Evolutionary conservation across 2,888 invertebrate species (phyloP).

Genomic region (Dendrolimus houi): DNA sequence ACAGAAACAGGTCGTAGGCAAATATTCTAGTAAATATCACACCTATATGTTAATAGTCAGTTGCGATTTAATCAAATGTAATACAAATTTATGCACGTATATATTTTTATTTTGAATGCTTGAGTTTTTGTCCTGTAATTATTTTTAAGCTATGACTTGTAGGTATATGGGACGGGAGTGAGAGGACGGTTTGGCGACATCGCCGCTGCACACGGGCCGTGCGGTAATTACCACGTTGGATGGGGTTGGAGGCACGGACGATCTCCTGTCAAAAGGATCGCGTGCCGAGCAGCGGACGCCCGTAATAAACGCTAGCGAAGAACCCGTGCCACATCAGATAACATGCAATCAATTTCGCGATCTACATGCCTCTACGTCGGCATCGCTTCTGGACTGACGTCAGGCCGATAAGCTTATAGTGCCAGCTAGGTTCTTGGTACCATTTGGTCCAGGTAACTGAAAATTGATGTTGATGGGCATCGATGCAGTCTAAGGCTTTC

Average conservation of each 20-base stretch:
- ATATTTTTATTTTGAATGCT: too few relatives aligned
- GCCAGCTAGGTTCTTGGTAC: conserved; percentile 66
- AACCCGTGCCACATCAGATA: conserved; percentile 73
- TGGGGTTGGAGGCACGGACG: conserved; percentile 55
- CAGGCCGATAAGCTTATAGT: conserved; percentile 62
- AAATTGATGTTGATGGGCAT: background rate
- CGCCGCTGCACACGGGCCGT: conserved; percentile 60
- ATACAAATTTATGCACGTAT: too few relatives aligned
- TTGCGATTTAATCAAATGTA: too few relatives aligned
- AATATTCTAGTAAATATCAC: too few relatives aligned
- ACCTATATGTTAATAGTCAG: too few relatives aligned
- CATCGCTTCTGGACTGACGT: conserved; percentile 69
- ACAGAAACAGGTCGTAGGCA: too few relatives aligned
- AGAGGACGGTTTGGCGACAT: conserved; percentile 42
- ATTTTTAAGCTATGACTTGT: too few relatives aligned
- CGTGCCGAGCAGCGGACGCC: conserved; percentile 65
- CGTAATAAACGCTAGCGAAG: conserved; percentile 73
- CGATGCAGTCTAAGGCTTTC: background rate
- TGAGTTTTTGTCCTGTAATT: too few relatives aligned
- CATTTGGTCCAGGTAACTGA: conserved; percentile 22
- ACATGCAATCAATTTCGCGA: conserved; percentile 75
- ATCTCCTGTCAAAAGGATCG: conserved; percentile 72
- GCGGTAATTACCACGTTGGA: conserved; percentile 64
- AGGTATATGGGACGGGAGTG: too few relatives aligned
- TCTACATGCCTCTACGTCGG: conserved; percentile 72